Evolutionary conservation across 2,113 vertebrate species (phyloP).

Genomic region (Podarcis muralis): DNA sequence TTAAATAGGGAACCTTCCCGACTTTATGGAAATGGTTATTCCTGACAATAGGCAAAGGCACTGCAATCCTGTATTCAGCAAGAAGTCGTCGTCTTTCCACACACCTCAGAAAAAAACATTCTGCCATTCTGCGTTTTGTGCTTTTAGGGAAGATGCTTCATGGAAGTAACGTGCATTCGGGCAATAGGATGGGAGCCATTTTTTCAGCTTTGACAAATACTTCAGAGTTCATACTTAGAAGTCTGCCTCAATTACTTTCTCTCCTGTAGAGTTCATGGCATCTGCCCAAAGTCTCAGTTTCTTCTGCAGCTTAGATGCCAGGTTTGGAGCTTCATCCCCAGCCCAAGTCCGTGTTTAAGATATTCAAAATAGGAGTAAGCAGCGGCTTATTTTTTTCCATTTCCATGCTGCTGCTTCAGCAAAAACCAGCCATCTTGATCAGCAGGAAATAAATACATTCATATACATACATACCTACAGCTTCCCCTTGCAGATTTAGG

Average conservation of each 20-base stretch:
- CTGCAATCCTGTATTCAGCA: not conserved
- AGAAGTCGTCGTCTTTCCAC: not conserved
- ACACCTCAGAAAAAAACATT: not conserved
- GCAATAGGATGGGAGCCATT: not conserved
- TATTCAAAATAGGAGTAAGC: not conserved
- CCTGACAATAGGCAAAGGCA: conserved; percentile 17
- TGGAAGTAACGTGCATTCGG: not conserved
- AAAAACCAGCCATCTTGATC: not conserved
- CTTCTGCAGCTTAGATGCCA: not conserved
- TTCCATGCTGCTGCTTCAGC: not conserved
- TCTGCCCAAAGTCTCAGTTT: not conserved
- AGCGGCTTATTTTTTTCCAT: not conserved
- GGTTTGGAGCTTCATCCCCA: not conserved
- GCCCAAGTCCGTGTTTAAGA: not conserved
- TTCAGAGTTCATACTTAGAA: not conserved
- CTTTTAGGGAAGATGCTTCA: not conserved
- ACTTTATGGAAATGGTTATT: conserved; percentile 29
- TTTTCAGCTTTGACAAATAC: not conserved
- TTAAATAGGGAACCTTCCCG: conserved; percentile 22
- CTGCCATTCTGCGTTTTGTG: no score
- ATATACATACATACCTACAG: no score
- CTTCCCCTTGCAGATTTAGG: not conserved
- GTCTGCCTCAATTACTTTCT: not conserved
- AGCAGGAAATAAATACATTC: not conserved
- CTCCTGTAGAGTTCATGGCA: not conserved